Evolutionary conservation across 2,888 invertebrate species (phyloP), one percentile per base, ranked within the genome.

Genomic region (Temnothorax ravouxi): DNA sequence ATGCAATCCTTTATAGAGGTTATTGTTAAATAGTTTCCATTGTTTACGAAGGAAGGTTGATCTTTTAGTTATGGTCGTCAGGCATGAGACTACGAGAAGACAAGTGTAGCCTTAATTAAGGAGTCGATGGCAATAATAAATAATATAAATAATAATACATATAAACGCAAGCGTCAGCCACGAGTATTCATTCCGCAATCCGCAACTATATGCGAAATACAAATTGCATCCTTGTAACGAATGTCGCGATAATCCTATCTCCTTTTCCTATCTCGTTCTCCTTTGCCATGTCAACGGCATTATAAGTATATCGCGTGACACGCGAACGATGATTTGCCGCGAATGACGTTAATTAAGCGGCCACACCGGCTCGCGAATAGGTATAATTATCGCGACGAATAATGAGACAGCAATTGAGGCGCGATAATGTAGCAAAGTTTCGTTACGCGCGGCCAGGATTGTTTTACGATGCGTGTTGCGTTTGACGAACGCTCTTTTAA

Each of bases 361-460:
- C 44, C 59, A 18, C 34, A 29, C 67, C 29, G 69, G 61, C 61
- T 77, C 74, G 66, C 75, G 38, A 34, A 79, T 54, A 56, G 67
- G 62, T 74, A 50, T 84, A 79, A 85, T 85, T 84, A 85, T 80
- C 74, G 54, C 66, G 66, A 41, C 44, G 67, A 59, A 61, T 85
- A 85, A 85, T 71, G 85, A 79, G 85, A 71, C 77, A 34, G 61
- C 59, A 67, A 84, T 84, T 67, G 77, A 59, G 47, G 56, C 52
- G 61, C 62, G 79, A 84, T 79, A 66, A 72, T 34, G 47, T 67
- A 84, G 84, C 62, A 38, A 84, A 74, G 77, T 85, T 79, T 61
- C 74, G 59, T 47, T 18, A 38, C 50, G 38, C 52, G n/a, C 18
- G 15, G 5, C 15, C 18, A 9, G 41, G 11, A 15, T 50, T 77